Conservation (phyloP, 2,888 invertebrate genomes). For the Stenichneumon culpator region DNA sequence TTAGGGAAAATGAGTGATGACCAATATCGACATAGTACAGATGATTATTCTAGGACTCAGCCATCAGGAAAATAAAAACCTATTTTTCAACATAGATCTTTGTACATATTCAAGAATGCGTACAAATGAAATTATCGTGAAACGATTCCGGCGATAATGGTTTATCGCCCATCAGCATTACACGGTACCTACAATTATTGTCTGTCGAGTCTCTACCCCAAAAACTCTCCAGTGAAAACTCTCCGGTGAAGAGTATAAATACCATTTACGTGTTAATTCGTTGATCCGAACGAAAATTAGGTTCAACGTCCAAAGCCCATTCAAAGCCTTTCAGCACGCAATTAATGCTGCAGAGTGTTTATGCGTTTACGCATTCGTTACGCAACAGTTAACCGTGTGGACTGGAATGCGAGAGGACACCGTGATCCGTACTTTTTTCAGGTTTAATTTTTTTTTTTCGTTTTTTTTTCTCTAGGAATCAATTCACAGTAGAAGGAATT, state of each 20-base stretch:
- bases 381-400: neutral
- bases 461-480: neutral
- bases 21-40: neutral
- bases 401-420: neutral
- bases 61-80: neutral
- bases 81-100: neutral
- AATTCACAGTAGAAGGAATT: neutral
- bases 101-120: neutral
- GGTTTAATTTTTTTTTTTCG: too few species aligned
- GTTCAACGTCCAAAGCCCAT: neutral
- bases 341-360: neutral
- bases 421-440: neutral
- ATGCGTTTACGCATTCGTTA: conserved; percentile 15
- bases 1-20: neutral
- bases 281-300: conserved; percentile 14
- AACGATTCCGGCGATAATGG: neutral
- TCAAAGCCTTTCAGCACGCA: conserved; percentile 32
- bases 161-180: conserved; percentile 1
- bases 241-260: conserved; percentile 8
- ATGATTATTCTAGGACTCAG: neutral
- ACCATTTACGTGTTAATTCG: conserved; percentile 14
- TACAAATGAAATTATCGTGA: conserved; percentile 20
- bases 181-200: neutral
- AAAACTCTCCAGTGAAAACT: conserved; percentile 4
- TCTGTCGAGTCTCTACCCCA: neutral